These are phyloP conservation scores for Rattus norvegicus DNA, from an alignment of 2,113 vertebrate species.

Conservation along the genomic window GRCr8 NC_086035.1:18191001-18191500, in stretches of 20 bases:
- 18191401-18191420: neutral
- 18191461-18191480: neutral
- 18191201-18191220: constrained; percentile 32
- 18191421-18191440: neutral
- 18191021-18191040: neutral
- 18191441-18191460: neutral
- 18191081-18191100: neutral
- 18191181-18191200: constrained; percentile 4
- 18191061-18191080: neutral
- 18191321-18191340: constrained; percentile 34
- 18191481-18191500: neutral
- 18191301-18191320: neutral
- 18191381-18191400: neutral
- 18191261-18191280: constrained; percentile 15
- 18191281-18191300: neutral
- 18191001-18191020: neutral
- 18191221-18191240: constrained; percentile 10
- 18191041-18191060: neutral
- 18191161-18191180: neutral
- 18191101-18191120: neutral
- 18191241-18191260: neutral
- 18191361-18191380: neutral
- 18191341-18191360: constrained; percentile 12
- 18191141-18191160: neutral
- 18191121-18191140: neutral